Base-by-base conservation (phyloP, 2,888 invertebrate genomes). In the Gastrophysa polygoni region DNA sequence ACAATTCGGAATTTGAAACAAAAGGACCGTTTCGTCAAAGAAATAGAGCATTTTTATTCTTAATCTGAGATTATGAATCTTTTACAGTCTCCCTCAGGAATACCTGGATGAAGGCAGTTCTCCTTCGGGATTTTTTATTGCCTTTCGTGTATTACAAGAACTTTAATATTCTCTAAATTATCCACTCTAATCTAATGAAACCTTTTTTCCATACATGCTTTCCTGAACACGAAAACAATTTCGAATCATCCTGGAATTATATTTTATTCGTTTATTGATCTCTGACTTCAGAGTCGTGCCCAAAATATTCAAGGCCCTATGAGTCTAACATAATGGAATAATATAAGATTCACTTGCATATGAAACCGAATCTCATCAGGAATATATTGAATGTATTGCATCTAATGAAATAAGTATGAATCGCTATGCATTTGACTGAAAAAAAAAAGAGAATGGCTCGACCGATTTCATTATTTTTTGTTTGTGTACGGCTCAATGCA, bases 1-100 rank as follows among this genome's bases (percentile, higher is more conserved):
- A 76, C 78, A 79, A 80, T 80, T 78, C 78, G 76, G 78, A 78
- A 77, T 78, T 76, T 71, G 73, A 78, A 77, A 79, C 77, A 78
- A 78, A 79, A 78, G 78, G 70, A 77, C 75, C 77, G 77, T 78
- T 78, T 77, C 76, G 77, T 78, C 77, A 77, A 78, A 79, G 78
- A 79, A 78, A 78, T 78, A 78, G 76, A 65, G 77, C 77, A 77
- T 80, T 78, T 79, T 80, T 78, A 75, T 77, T 66, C 76, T 77
- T 80, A 80, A 80, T 79, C 78, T 77, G 72, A 73, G 78, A 80
- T 80, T 80, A 80, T 80, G 79, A 80, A 78, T 80, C 78, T 80
- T 79, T 78, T 77, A 78, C 75, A 68, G 73, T 68, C 70, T 76
- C 79, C 75, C 73, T 54, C 55, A 73, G 77, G 79, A 74, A 78